Conservation (phyloP, 2,888 invertebrate genomes). For the Rugalucina vietnamica region DNA sequence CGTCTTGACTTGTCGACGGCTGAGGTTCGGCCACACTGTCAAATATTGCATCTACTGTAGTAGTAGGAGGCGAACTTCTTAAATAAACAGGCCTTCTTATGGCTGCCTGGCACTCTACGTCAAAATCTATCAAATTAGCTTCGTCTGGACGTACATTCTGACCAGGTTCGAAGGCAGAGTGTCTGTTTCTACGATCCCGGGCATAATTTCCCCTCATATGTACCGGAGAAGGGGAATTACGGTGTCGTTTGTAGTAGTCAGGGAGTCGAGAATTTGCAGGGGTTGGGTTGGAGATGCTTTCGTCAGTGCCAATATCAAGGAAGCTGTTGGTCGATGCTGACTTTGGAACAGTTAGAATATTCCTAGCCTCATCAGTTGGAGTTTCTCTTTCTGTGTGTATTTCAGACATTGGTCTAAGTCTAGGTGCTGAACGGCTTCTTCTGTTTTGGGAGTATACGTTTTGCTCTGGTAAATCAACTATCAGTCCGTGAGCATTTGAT, state of each 20-base stretch:
- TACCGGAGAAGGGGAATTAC: background rate
- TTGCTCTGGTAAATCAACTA: background rate
- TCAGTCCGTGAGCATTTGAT: background rate
- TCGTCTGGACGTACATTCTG: background rate
- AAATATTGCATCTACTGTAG: background rate
- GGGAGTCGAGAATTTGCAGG: background rate
- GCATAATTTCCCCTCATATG: background rate
- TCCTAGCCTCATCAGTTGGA: background rate
- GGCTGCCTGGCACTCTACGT: background rate
- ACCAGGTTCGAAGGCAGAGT: background rate
- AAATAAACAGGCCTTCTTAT: background rate
- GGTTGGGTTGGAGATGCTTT: background rate
- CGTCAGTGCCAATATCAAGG: background rate
- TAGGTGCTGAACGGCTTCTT: background rate
- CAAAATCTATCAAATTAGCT: background rate
- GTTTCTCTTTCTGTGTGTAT: background rate
- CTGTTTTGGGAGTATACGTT: background rate
- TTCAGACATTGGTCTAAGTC: background rate
- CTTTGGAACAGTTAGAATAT: background rate
- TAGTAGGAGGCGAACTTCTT: background rate
- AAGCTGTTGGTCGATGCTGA: background rate
- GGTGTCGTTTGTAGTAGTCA: background rate
- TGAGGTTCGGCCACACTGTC: background rate
- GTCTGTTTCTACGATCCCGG: background rate
- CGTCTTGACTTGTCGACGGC: no score